Conservation (phyloP, 2,888 invertebrate species). For the Acrocyrtus sp. region DNA sequence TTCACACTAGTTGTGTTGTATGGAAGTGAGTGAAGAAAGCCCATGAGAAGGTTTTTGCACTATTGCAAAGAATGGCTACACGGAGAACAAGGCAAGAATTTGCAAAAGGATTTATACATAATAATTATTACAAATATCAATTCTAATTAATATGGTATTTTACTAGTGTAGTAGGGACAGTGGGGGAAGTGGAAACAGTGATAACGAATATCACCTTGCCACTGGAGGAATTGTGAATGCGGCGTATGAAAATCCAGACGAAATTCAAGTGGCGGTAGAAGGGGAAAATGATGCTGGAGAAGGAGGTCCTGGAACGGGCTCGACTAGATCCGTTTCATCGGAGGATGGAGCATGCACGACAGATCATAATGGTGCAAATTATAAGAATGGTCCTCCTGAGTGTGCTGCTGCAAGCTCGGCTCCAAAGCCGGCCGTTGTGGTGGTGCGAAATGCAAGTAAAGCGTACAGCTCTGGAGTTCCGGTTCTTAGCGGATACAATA, state of each 20-base stretch:
- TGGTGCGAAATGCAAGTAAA: slow-evolving; percentile 38
- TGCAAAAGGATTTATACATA: neutral
- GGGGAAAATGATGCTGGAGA: neutral
- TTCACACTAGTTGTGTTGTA: too few species aligned
- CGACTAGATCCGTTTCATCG: slow-evolving; percentile 19
- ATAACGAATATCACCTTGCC: slow-evolving; percentile 2
- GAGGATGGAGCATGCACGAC: neutral
- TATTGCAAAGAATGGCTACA: neutral
- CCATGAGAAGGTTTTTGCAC: too few species aligned
- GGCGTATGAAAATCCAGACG: slow-evolving; percentile 15
- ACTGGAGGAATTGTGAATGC: slow-evolving; percentile 6
- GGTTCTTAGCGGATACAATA: slow-evolving; percentile 32
- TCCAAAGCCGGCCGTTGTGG: slow-evolving; percentile 24
- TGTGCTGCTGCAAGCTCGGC: neutral
- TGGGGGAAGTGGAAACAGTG: neutral
- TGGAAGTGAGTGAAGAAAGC: too few species aligned
- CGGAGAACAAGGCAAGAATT: neutral
- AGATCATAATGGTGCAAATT: neutral
- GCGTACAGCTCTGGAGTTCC: slow-evolving; percentile 26
- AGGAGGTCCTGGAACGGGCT: slow-evolving; percentile 3
- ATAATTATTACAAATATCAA: neutral
- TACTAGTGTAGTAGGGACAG: neutral
- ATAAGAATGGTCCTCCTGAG: neutral
- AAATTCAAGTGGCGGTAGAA: neutral
- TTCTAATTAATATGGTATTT: neutral